These are phyloP conservation scores for Saccopteryx bilineata DNA, from an alignment of 2,113 vertebrate species.

Conservation along the genomic window DNA sequence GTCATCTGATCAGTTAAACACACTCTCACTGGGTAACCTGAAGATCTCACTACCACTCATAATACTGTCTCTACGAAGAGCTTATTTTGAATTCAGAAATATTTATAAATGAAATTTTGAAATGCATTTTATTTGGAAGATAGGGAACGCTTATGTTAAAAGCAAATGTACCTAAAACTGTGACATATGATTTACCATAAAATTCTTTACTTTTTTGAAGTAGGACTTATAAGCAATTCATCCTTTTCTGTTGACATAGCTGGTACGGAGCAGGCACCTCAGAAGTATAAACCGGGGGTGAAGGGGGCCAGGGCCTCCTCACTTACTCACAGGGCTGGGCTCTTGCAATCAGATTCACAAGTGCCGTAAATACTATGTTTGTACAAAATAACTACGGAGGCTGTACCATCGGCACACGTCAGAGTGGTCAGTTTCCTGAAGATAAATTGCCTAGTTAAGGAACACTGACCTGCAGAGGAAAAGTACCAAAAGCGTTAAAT, in stretches of 20 bases:
- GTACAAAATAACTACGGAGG: background rate
- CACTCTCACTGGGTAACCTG: background rate
- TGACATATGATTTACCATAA: background rate
- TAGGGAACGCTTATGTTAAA: background rate
- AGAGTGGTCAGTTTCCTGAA: background rate
- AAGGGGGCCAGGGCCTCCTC: background rate
- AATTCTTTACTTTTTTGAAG: constrained; percentile 42
- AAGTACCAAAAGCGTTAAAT: background rate
- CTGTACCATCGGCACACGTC: background rate
- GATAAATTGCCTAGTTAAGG: background rate
- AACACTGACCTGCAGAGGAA: background rate
- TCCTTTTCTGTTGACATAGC: background rate
- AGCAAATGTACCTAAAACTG: background rate
- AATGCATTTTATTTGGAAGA: constrained; percentile 42
- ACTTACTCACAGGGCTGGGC: background rate
- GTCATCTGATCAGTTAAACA: background rate
- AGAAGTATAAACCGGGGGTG: background rate
- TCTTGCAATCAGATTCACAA: background rate
- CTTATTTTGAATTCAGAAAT: constrained; percentile 45
- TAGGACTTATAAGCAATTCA: constrained; percentile 11
- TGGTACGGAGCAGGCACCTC: background rate
- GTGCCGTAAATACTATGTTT: background rate
- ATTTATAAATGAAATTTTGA: constrained; percentile 47
- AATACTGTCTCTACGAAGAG: constrained; percentile 2
- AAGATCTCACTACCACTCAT: background rate